Conservation (phyloP, 2,888 invertebrate species). For the Antheraea yamamai region DNA sequence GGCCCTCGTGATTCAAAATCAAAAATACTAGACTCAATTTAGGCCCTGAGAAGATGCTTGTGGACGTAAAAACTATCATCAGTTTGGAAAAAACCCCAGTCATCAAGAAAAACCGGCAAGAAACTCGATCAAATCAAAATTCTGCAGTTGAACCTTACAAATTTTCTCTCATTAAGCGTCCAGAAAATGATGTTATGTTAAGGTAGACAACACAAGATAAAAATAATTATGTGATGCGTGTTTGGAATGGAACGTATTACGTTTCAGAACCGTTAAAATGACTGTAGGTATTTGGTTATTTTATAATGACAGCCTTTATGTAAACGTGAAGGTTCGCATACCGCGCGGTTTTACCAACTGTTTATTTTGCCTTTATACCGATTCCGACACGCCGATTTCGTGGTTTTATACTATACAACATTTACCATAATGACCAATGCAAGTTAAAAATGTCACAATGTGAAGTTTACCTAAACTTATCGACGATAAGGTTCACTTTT, state of each 20-base stretch:
- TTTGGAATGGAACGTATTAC: not conserved
- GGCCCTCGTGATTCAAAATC: too few relatives aligned
- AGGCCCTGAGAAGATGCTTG: too few relatives aligned
- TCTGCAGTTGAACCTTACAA: too few relatives aligned
- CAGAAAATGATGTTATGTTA: not conserved
- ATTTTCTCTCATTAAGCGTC: not conserved
- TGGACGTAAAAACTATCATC: too few relatives aligned
- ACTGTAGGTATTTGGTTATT: slow-evolving; percentile 42
- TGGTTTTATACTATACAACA: slow-evolving; percentile 78
- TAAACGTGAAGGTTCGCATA: slow-evolving; percentile 52
- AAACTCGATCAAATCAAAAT: too few relatives aligned
- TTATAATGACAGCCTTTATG: slow-evolving; percentile 63
- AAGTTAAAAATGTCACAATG: slow-evolving; percentile 53
- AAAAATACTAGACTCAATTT: too few relatives aligned
- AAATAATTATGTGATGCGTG: not conserved
- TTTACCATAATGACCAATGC: slow-evolving; percentile 80
- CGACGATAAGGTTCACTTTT: slow-evolving; percentile 59
- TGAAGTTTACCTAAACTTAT: slow-evolving; percentile 51
- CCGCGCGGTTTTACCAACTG: slow-evolving; percentile 65
- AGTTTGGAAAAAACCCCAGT: too few relatives aligned
- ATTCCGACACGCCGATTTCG: slow-evolving; percentile 80
- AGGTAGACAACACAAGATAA: not conserved
- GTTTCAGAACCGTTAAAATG: slow-evolving; percentile 1
- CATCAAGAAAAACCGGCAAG: too few relatives aligned
- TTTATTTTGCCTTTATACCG: slow-evolving; percentile 79